Percentiles rank a stretch among this genome's conserved stretches.
phyloP scores from a whole-genome alignment of 2,113 vertebrate species.

The Microcebus jonahi region DNA sequence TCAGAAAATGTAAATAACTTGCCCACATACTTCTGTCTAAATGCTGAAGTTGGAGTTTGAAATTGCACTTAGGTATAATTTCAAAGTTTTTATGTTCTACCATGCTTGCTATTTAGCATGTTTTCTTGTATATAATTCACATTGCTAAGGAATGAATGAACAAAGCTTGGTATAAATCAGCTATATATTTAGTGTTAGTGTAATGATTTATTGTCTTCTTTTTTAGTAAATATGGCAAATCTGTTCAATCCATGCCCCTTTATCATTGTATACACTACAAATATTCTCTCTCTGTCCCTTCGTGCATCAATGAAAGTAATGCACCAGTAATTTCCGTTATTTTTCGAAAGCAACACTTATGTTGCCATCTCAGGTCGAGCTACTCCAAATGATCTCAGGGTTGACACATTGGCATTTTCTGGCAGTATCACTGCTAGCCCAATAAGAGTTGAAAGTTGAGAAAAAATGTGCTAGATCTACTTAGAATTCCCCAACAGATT shows the following conservation, averaged over 20 bases:
- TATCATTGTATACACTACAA: not conserved
- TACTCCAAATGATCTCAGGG: not conserved
- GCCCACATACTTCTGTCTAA: not conserved
- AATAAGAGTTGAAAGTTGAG: slow-evolving; percentile 29
- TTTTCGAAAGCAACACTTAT: not conserved
- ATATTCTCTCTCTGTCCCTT: not conserved
- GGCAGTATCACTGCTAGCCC: not conserved
- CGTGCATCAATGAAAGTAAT: not conserved
- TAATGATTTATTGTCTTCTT: not conserved
- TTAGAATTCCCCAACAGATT: slow-evolving; percentile 9
- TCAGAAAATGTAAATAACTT: slow-evolving; percentile 13
- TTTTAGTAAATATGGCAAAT: not conserved
- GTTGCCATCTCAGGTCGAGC: not conserved
- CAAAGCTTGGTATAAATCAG: not conserved
- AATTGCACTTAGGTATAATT: not conserved
- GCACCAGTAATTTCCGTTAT: not conserved
- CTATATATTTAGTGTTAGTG: not conserved
- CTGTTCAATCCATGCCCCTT: not conserved
- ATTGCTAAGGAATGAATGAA: not conserved
- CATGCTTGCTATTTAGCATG: not conserved
- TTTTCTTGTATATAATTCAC: not conserved
- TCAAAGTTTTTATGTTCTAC: not conserved
- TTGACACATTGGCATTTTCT: not conserved
- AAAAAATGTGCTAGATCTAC: not conserved
- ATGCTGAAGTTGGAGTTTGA: not conserved